Evolutionary conservation across 2,888 invertebrate genomes (phyloP).

Genomic region (Luperina nickerlii): DNA sequence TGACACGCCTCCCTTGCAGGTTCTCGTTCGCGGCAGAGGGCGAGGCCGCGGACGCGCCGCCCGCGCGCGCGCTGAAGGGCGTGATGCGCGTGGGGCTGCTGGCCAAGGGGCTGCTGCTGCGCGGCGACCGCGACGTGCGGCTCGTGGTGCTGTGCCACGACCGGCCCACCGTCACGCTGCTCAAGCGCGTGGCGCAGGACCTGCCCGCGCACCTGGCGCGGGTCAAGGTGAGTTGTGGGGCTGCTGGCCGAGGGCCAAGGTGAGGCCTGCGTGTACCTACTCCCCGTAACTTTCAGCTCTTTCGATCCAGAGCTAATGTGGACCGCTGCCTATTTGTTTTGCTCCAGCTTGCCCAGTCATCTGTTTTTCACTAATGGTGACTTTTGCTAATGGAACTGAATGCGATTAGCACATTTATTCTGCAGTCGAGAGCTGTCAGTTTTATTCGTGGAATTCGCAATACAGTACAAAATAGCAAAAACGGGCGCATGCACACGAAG

Average conservation of each 20-base stretch:
- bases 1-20: constrained; percentile 64
- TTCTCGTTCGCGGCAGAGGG: constrained; percentile 86
- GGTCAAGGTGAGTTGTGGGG: constrained; percentile 91
- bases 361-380: too few relatives aligned
- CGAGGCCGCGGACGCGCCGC: constrained; percentile 68
- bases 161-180: background rate
- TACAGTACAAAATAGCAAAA: too few relatives aligned
- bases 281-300: too few relatives aligned
- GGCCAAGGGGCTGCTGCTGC: too few relatives aligned
- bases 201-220: background rate
- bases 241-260: constrained; percentile 92
- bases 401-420: too few relatives aligned
- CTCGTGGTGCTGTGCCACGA: background rate
- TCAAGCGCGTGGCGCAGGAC: background rate
- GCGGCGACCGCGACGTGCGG: too few relatives aligned
- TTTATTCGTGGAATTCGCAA: background rate
- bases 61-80: constrained; percentile 95
- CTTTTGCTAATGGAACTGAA: background rate
- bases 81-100: constrained; percentile 95
- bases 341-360: too few relatives aligned
- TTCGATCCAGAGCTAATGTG: too few relatives aligned
- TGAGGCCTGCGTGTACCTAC: too few relatives aligned
- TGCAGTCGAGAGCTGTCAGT: too few relatives aligned
- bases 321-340: too few relatives aligned
- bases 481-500: too few relatives aligned